These are phyloP conservation scores for Galago senegalensis DNA, from an alignment of 2,797 vertebrate genomes.

Conservation along the genomic window DNA sequence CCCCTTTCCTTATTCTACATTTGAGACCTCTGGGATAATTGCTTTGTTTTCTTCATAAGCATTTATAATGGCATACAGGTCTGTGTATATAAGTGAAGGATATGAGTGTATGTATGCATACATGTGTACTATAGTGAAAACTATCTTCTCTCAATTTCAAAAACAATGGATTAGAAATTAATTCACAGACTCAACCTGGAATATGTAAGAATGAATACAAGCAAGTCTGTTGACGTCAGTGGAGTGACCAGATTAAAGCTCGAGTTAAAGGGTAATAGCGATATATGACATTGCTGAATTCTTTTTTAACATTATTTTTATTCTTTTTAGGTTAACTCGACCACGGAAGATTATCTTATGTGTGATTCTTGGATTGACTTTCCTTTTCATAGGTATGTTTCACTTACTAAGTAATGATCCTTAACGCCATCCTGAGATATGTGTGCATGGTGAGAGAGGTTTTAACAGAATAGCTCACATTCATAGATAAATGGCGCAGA, in stretches of 20 bases:
- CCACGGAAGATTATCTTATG: conserved; percentile 53
- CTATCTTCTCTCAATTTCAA: neutral
- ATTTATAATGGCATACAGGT: neutral
- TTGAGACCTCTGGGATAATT: neutral
- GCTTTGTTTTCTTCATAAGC: neutral
- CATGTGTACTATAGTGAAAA: neutral
- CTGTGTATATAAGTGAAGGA: neutral
- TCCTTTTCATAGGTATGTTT: conserved; percentile 79
- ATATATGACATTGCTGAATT: neutral
- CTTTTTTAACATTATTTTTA: neutral
- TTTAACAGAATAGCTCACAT: neutral
- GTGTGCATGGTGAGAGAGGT: neutral
- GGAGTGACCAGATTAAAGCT: neutral
- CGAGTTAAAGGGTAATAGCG: neutral
- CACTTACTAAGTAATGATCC: neutral
- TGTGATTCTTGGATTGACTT: neutral
- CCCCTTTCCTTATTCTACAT: neutral
- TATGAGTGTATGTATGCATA: accelerated
- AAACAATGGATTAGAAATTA: neutral
- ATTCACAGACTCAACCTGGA: neutral
- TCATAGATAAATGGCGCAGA: neutral
- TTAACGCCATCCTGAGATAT: no score
- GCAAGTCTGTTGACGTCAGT: no score
- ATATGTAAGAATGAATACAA: neutral
- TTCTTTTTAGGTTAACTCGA: conserved; percentile 20